Conservation (phyloP, 2,888 invertebrate species). For the Metacarcinus magister region DNA sequence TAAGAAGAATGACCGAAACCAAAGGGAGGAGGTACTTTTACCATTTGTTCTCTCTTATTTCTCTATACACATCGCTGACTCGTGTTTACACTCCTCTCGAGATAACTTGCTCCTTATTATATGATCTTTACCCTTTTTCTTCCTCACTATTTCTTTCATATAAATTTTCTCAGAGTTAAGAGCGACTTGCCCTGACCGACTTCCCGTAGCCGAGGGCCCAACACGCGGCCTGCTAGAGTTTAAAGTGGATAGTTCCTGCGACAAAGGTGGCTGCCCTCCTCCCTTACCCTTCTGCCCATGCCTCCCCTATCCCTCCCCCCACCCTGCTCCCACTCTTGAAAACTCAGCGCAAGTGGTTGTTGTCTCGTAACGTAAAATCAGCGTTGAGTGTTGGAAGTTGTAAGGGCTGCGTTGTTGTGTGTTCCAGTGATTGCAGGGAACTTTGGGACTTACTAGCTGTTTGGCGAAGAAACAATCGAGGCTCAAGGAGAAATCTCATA, state of each 20-base stretch:
- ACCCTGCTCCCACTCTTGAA: background rate
- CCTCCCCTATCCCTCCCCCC: background rate
- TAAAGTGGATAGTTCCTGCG: conserved; percentile 46
- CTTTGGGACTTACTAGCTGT: background rate
- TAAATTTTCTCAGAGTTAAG: background rate
- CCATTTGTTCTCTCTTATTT: background rate
- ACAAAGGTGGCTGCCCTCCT: conserved; percentile 36
- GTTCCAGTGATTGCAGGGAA: background rate
- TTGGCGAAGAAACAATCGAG: background rate
- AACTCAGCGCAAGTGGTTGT: background rate
- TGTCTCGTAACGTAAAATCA: background rate
- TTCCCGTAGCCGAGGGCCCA: background rate
- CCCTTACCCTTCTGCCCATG: background rate
- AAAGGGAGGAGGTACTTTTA: too few relatives aligned
- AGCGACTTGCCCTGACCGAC: background rate
- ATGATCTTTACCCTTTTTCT: background rate
- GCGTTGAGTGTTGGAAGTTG: background rate
- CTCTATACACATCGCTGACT: background rate
- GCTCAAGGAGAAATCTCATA: background rate
- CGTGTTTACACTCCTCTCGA: background rate
- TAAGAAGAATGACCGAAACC: too few relatives aligned
- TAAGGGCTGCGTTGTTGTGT: background rate
- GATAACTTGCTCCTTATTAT: background rate
- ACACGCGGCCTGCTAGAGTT: conserved; percentile 1
- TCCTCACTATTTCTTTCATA: background rate